Base-by-base conservation (phyloP, 2,113 vertebrate species). In the Pelobates fuscus region DNA sequence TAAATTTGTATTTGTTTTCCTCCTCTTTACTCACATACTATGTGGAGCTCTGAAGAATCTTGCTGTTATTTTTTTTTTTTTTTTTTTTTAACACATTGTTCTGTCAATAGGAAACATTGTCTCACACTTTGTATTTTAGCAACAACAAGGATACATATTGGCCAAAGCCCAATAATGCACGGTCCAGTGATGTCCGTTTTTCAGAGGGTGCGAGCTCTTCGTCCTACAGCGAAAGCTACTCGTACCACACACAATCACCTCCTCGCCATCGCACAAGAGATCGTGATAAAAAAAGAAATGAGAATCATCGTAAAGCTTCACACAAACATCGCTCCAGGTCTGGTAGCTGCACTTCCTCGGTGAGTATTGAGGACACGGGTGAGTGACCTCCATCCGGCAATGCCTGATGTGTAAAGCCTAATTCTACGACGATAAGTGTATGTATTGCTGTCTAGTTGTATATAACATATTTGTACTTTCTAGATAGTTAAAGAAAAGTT, bases 291-390 rank as follows among this genome's bases (percentile, higher is more conserved):
- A 85, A 37, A 83, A 82, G 14, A 76, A 82, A 2, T 73, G 25
- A 54, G 20, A 67, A 27, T 41, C 30, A 12, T 0, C 87, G 82
- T 68, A 88, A 88, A 0, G 81, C 70, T 78, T 91, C 89, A 80
- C 80, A 84, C 60, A 88, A 88, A 65, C 91, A 84, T 79, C 85
- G 88, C 83, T 91, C 85, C 84, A 89, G 89, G 88, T 93, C 91
- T 84, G 91, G 89, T 88, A 92, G 91, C 89, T 90, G 88, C 62
- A 81, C 86, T 78, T 93, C 91, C 88, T 92, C 89, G 92, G 92
- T 93, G 89, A 93, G 92, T 93, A 88, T 81, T 80, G 55, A 73
- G 70, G 21, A 82, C 25, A 74, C 49, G 83, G 89, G 92, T 91
- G 91, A 93, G 91, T 93, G 89, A 82, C 70, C 83, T 76, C 44